Evolutionary conservation across 2,797 vertebrate genomes (phyloP).

Genomic region (Sebastes itinus): DNA sequence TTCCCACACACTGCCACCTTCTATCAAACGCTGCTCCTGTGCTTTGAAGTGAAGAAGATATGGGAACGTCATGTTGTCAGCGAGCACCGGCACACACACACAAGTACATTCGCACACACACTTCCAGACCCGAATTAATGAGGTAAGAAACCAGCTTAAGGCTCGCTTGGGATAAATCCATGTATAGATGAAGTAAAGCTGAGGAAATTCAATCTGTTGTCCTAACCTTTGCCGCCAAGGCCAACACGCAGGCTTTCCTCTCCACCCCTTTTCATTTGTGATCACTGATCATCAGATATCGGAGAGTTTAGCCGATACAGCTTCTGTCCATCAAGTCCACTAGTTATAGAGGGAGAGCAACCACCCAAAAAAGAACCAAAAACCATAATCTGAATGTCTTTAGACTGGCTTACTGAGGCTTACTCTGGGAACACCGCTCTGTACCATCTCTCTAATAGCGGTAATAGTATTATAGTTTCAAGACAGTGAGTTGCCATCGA

Average conservation of each 20-base stretch:
- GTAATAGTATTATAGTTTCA: constrained; percentile 14
- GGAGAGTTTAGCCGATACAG: constrained; percentile 27
- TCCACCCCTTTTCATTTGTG: constrained; percentile 39
- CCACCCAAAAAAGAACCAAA: constrained; percentile 20
- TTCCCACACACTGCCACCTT: constrained; percentile 33
- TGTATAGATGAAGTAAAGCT: constrained; percentile 67
- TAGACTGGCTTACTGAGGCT: constrained; percentile 25
- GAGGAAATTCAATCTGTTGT: constrained; percentile 72
- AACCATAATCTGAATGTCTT: constrained; percentile 39
- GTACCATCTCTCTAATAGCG: background rate
- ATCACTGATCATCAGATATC: constrained; percentile 34
- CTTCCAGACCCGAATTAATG: constrained; percentile 53
- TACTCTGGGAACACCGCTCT: constrained; percentile 8
- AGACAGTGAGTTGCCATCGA: constrained; percentile 1
- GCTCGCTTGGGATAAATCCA: constrained; percentile 67
- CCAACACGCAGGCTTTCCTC: constrained; percentile 40
- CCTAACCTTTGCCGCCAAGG: constrained; percentile 61
- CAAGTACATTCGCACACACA: background rate
- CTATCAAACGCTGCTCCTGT: constrained; percentile 3
- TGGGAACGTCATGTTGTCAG: constrained; percentile 17
- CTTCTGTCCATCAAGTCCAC: constrained; percentile 45
- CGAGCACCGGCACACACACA: background rate
- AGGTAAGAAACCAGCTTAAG: constrained; percentile 65
- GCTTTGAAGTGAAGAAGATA: constrained; percentile 24
- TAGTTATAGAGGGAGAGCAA: constrained; percentile 9